Percentiles rank a stretch among this genome's conserved stretches.
phyloP scores from a whole-genome alignment of 2,888 invertebrate species.

The Meliscaeva auricollis region DNA sequence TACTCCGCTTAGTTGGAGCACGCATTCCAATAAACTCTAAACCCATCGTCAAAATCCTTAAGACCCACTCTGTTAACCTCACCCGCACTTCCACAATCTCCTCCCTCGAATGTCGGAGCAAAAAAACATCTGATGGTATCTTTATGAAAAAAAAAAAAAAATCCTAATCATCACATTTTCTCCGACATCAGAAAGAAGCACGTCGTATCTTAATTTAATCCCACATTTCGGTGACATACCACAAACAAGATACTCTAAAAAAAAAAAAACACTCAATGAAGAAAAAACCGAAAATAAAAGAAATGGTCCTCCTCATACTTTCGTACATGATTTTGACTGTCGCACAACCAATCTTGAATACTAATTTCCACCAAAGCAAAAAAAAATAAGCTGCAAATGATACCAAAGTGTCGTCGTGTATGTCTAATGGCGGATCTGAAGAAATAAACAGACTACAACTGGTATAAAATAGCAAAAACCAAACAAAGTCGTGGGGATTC shows the following conservation, averaged over 20 bases:
- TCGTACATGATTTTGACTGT: conserved; percentile 61
- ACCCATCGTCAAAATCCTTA: conserved; percentile 62
- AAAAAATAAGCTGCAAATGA: conserved; percentile 62
- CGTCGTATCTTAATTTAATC: conserved; percentile 76
- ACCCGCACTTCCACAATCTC: not conserved
- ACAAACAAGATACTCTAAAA: conserved; percentile 56
- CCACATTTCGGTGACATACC: conserved; percentile 73
- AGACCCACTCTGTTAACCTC: not conserved
- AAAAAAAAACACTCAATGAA: conserved; percentile 19
- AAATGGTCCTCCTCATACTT: conserved; percentile 55
- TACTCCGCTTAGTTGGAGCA: conserved; percentile 49
- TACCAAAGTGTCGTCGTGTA: conserved; percentile 59
- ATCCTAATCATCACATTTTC: conserved; percentile 72
- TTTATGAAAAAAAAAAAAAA: conserved; percentile 28
- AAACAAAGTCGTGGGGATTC: conserved; percentile 42
- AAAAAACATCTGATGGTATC: too few species aligned
- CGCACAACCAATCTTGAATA: conserved; percentile 72
- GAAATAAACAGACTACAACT: conserved; percentile 38
- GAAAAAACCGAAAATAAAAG: conserved; percentile 41
- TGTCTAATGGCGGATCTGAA: conserved; percentile 52
- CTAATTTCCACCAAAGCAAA: conserved; percentile 60
- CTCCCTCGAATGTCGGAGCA: not conserved
- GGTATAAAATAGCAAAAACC: conserved; percentile 50
- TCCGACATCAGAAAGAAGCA: conserved; percentile 67
- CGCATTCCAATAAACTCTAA: conserved; percentile 64